Conservation (phyloP, 2,888 invertebrate genomes). For the Apantesis nais region DNA sequence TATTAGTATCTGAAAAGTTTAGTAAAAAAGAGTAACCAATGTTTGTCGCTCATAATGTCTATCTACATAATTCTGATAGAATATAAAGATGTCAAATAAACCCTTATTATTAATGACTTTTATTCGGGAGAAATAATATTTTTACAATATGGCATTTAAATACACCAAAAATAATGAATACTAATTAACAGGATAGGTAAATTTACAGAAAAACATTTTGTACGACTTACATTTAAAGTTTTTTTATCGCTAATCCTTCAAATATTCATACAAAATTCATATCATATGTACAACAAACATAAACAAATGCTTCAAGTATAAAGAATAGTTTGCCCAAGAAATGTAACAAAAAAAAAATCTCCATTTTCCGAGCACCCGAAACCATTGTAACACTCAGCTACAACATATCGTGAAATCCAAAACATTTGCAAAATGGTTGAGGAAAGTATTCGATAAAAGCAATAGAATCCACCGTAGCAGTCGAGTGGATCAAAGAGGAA, state of each 20-base stretch:
- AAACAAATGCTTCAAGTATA: background rate
- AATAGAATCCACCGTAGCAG: constrained; percentile 32
- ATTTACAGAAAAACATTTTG: background rate
- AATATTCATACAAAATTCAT: constrained; percentile 1
- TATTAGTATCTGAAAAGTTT: background rate
- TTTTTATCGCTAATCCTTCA: background rate
- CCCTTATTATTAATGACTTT: background rate
- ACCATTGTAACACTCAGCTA: constrained; percentile 21
- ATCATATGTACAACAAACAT: background rate
- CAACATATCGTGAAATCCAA: constrained; percentile 34
- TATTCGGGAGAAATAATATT: background rate
- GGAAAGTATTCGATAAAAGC: constrained; percentile 34
- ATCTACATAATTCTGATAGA: background rate
- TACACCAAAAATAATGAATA: background rate
- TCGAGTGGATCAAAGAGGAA: constrained; percentile 43
- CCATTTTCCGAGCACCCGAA: constrained; percentile 19
- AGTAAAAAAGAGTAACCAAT: background rate
- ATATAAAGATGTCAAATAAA: background rate
- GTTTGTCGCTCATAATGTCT: background rate
- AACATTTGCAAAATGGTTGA: constrained; percentile 28
- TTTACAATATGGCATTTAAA: background rate
- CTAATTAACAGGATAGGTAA: background rate
- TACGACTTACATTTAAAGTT: background rate
- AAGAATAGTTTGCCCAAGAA: background rate
- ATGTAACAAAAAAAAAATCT: constrained; percentile 9